Evolutionary conservation across 2,797 vertebrate species (phyloP), one percentile per base, ranked within the genome.

Genomic region (Phrynocephalus vlangalii): DNA sequence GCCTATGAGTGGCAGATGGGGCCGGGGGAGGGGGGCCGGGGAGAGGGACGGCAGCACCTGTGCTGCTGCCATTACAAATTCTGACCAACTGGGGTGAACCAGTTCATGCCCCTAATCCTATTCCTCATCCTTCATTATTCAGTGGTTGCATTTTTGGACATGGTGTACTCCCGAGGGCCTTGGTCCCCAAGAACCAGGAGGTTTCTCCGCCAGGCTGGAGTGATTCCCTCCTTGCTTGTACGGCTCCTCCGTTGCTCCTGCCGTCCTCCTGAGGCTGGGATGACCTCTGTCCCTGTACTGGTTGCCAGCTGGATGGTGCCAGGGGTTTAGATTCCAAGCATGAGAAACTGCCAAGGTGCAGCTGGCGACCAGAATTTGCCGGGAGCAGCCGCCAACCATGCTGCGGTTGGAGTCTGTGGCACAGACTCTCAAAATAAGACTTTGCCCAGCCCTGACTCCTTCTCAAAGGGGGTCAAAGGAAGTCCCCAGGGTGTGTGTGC

Each of bases 121-220:
- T 56, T 56, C 15, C 5, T 20, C 22, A 38, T 50, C 66, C 66
- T 66, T 28, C 5, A 1, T 30, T 1, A 11, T 38, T 52, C 38
- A 33, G 5, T 30, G 6, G 48, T 10, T 9, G 24, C 44, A 8
- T 0, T 5, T 1, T 56, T 6, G 76, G 7, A 20, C 1, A 1
- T n/a, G n/a, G 9, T 18, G 26, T 5, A 0, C n/a, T 33, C 20
- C 15, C 8, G 30, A 10, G 38, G 28, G 67, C 50, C 60, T 16
- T 63, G 52, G 3, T 56, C 52, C 20, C 11, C 5, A 28, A 30
- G 5, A 72, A 4, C 26, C 5, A 18, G n/a, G 38, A 50, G 56
- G 5, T 50, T 44, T 18, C 3, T 6, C 13, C 24, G 6, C 20
- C 44, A 26, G 1, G 7, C 3, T 1, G 7, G 44, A 63, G 81